Evolutionary conservation across 1,140 invertebrate genomes (phyloP).

Genomic region (Papilio glaucus): DNA sequence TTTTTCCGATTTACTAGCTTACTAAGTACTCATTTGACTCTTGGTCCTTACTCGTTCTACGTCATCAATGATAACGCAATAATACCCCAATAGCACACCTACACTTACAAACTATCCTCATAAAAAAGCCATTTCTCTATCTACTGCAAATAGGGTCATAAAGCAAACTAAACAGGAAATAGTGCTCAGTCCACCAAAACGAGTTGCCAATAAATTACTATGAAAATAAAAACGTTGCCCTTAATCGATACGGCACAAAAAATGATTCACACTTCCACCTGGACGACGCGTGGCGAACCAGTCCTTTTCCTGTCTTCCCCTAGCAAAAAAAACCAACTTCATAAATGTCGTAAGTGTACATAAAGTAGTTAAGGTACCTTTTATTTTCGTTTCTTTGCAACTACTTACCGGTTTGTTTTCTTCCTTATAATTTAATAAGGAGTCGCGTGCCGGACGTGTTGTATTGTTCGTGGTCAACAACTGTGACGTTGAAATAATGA

Average conservation of each 20-base stretch:
- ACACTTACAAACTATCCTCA: neutral
- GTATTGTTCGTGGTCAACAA: conserved; percentile 58
- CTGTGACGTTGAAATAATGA: conserved; percentile 51
- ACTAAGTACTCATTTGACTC: too few relatives aligned
- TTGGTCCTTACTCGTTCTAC: too few relatives aligned
- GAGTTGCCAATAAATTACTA: conserved; percentile 29
- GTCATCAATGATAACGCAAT: too few relatives aligned
- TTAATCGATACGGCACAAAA: conserved; percentile 30
- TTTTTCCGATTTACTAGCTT: too few relatives aligned
- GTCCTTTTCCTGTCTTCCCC: conserved; percentile 36
- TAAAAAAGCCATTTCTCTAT: neutral
- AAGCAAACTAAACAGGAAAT: conserved; percentile 33
- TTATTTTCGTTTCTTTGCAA: conserved; percentile 19
- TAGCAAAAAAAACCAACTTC: conserved; percentile 22
- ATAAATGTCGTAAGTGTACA: conserved; percentile 33
- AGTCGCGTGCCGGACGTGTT: conserved; percentile 62
- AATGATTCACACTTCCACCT: conserved; percentile 37
- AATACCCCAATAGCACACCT: neutral
- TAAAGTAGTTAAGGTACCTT: conserved; percentile 16
- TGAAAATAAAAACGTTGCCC: conserved; percentile 31
- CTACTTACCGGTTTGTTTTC: conserved; percentile 60
- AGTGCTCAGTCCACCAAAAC: conserved; percentile 28
- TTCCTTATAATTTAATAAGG: conserved; percentile 76
- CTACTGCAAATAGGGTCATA: conserved; percentile 8
- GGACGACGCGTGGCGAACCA: conserved; percentile 24